Conservation (phyloP, 2,113 vertebrate species). For the Haemorhous mexicanus region DNA sequence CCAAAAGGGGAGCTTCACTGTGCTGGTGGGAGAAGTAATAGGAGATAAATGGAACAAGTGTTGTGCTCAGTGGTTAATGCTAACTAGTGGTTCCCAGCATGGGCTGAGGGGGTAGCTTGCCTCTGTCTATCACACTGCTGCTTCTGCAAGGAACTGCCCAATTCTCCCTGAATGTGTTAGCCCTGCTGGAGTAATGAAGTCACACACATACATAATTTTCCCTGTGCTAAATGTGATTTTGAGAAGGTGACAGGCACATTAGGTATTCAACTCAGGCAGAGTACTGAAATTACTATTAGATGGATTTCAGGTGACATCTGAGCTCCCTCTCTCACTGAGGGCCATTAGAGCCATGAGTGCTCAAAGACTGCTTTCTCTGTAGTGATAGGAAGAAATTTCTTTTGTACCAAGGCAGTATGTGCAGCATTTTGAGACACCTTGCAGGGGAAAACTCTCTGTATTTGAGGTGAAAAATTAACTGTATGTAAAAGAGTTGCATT, state of each 20-base stretch:
- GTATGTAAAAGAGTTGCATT: not conserved
- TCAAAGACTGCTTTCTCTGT: not conserved
- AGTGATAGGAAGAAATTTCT: not conserved
- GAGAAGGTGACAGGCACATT: not conserved
- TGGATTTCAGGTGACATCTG: not conserved
- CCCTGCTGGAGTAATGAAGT: not conserved
- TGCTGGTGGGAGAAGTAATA: not conserved
- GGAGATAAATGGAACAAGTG: not conserved
- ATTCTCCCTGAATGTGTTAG: not conserved
- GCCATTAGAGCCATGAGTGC: not conserved
- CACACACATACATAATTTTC: not conserved
- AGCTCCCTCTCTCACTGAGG: not conserved
- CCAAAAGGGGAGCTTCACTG: not conserved
- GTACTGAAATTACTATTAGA: not conserved
- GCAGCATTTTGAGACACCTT: not conserved
- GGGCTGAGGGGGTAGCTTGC: not conserved
- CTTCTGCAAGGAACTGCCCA: not conserved
- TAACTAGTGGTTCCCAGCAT: not conserved
- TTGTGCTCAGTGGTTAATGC: not conserved
- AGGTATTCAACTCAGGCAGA: not conserved
- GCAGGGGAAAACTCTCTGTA: not conserved
- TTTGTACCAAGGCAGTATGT: not conserved
- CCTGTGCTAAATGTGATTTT: not conserved
- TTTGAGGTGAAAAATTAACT: not conserved
- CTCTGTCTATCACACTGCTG: not conserved